Conservation (phyloP, 2,113 vertebrate genomes). For the Hippocampus zosterae region DNA sequence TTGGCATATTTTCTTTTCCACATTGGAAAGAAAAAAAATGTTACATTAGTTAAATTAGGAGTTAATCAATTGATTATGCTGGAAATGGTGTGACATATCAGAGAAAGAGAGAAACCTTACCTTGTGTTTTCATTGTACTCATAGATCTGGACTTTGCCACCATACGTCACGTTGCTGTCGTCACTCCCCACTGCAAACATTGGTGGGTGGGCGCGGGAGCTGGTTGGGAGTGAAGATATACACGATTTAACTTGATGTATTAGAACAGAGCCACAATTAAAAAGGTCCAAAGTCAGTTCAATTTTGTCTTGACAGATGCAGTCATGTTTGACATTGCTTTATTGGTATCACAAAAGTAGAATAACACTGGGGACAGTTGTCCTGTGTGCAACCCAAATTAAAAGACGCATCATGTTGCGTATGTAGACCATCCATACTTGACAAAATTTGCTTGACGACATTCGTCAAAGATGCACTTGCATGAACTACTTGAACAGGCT, state of each 20-base stretch:
- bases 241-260: not conserved
- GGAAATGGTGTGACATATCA: not conserved
- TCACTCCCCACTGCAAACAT: conserved; percentile 98
- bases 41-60: not conserved
- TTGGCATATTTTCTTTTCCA: conserved; percentile 87
- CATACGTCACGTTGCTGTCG: conserved; percentile 83
- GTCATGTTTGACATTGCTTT: too few species aligned
- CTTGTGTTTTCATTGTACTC: conserved; percentile 98
- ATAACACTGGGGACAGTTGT: too few species aligned
- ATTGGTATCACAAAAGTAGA: too few species aligned
- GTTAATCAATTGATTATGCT: not conserved
- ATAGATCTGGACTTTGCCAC: conserved; percentile 95
- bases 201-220: conserved; percentile 90
- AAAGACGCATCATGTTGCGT: not conserved
- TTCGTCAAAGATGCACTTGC: too few species aligned
- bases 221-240: conserved; percentile 32
- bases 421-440: too few species aligned
- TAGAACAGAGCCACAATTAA: not conserved
- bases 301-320: not conserved
- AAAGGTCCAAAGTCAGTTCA: not conserved
- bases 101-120: conserved; percentile 53
- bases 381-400: not conserved
- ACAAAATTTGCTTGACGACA: too few species aligned
- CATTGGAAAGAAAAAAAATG: conserved; percentile 11
- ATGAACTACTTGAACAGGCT: too few species aligned